Evolutionary conservation across 2,888 invertebrate species (phyloP).

Genomic region (Lathronympha strigana): DNA sequence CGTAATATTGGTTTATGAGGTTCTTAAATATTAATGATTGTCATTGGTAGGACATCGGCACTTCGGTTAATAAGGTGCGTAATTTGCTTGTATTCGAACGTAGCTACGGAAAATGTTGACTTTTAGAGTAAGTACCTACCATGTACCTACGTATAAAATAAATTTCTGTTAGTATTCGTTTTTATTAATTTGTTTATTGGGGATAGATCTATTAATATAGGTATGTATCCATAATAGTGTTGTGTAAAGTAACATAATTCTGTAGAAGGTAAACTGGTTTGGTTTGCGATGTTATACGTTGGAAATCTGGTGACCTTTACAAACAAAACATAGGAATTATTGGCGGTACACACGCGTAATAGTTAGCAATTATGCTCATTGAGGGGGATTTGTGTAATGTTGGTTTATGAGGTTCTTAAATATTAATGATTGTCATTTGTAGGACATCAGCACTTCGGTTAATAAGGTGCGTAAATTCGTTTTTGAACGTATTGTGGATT

Average conservation of each 20-base stretch:
- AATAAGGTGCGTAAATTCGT: conserved; percentile 47
- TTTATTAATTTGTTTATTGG: no score
- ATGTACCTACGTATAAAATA: no score
- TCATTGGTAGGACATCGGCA: conserved; percentile 64
- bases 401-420: conserved; percentile 77
- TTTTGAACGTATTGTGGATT: no score
- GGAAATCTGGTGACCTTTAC: no score
- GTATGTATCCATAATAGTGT: no score
- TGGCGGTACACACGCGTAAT: conserved; percentile 71
- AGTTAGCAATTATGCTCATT: conserved; percentile 77
- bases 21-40: conserved; percentile 77
- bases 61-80: conserved; percentile 46
- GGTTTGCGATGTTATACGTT: no score
- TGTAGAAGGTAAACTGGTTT: no score
- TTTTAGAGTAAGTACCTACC: background rate
- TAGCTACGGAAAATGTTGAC: background rate
- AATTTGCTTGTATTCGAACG: conserved; percentile 44
- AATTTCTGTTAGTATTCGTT: no score
- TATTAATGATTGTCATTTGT: conserved; percentile 75
- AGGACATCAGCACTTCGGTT: conserved; percentile 53
- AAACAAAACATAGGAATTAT: conserved; percentile 77
- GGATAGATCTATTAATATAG: no score
- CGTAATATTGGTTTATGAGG: conserved; percentile 76
- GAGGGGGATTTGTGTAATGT: conserved; percentile 68
- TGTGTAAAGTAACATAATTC: no score